Conservation (phyloP, 2,888 invertebrate genomes). For the Aelia acuminata region DNA sequence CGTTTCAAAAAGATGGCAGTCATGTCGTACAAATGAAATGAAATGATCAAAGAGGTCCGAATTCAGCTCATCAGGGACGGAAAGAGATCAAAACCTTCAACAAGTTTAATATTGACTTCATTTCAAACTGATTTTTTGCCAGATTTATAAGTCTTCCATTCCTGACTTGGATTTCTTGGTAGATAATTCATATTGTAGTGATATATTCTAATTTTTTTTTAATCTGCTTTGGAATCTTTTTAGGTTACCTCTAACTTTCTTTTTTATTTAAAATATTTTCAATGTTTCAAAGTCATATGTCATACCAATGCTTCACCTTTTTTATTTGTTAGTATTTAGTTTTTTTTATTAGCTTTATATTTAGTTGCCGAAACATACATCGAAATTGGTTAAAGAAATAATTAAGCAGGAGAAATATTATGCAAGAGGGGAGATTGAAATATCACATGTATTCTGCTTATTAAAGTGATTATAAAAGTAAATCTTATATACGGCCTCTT, state of each 20-base stretch:
- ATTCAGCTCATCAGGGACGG: not conserved
- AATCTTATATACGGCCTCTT: too few species aligned
- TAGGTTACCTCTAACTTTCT: not conserved
- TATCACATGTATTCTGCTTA: too few species aligned
- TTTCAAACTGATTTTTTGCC: constrained; percentile 2
- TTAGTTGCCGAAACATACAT: too few species aligned
- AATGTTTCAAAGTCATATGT: not conserved
- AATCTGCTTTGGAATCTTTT: not conserved
- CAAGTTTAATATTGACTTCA: constrained; percentile 32
- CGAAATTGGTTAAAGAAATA: too few species aligned
- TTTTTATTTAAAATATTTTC: too few species aligned
- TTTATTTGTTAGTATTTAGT: too few species aligned
- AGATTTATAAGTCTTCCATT: not conserved
- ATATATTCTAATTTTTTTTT: not conserved
- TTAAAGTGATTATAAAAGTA: too few species aligned
- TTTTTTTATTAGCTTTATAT: too few species aligned
- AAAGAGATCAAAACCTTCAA: constrained; percentile 1
- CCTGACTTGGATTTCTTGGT: not conserved
- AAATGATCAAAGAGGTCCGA: constrained; percentile 15
- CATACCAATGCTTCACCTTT: too few species aligned
- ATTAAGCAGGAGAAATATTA: too few species aligned
- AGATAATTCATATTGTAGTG: not conserved
- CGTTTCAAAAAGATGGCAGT: constrained; percentile 6
- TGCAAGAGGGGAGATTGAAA: too few species aligned
- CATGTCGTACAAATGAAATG: not conserved